Conservation (phyloP, 2,113 vertebrate genomes). For the Calidris pygmaea region DNA sequence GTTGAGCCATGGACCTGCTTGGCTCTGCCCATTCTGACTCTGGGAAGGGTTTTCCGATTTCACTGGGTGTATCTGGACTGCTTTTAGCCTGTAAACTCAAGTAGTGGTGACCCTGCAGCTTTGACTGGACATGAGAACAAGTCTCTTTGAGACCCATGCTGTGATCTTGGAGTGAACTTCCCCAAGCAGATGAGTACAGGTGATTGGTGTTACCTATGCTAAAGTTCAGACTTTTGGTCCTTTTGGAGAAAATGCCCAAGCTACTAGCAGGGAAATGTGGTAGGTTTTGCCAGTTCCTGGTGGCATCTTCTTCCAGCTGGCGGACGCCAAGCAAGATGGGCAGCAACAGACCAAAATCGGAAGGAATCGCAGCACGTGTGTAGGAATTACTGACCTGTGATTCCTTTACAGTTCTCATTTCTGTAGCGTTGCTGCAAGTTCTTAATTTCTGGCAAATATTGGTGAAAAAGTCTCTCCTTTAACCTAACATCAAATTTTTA, state of each 20-base stretch:
- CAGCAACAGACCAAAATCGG: not conserved
- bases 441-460: not conserved
- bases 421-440: not conserved
- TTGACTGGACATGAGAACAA: not conserved
- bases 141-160: not conserved
- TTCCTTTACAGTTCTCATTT: not conserved
- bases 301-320: not conserved
- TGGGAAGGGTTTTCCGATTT: not conserved
- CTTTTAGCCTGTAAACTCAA: not conserved
- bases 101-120: not conserved
- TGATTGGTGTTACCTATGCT: not conserved
- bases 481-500: not conserved
- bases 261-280: not conserved
- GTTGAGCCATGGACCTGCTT: not conserved
- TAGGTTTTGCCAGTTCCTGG: not conserved
- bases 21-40: not conserved
- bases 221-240: not conserved
- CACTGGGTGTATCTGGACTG: not conserved
- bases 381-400: not conserved
- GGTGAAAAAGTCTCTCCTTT: not conserved
- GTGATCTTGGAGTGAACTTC: not conserved
- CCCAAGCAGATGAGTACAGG: no score
- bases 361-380: no score
- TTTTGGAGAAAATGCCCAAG: not conserved
- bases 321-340: not conserved